Conservation (phyloP, 2,113 vertebrate genomes). For the Notothenia rossii region DNA sequence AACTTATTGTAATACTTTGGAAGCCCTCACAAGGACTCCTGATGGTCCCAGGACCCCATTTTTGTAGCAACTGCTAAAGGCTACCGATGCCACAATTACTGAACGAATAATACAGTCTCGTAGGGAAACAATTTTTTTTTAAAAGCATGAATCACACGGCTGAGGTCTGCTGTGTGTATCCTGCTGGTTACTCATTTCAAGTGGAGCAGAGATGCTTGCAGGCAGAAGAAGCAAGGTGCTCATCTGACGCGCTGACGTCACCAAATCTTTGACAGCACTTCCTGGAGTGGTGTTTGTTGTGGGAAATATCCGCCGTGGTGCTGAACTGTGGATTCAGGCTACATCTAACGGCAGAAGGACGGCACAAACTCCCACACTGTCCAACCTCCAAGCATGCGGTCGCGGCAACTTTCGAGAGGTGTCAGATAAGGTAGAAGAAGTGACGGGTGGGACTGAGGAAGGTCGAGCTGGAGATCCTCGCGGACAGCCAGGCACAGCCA, state of each 20-base stretch:
- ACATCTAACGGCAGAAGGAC: conserved; percentile 28
- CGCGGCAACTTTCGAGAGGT: conserved; percentile 35
- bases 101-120: conserved; percentile 17
- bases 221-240: conserved; percentile 49
- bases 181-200: conserved; percentile 19
- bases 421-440: conserved; percentile 48
- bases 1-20: neutral
- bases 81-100: neutral
- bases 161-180: conserved; percentile 11
- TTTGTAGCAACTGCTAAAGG: conserved; percentile 18
- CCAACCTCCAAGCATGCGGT: conserved; percentile 52
- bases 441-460: conserved; percentile 28
- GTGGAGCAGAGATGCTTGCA: conserved; percentile 12
- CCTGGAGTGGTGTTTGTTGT: conserved; percentile 83
- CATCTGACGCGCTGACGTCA: conserved; percentile 81
- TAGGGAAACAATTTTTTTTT: neutral
- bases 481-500: conserved; percentile 53
- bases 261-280: conserved; percentile 80
- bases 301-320: conserved; percentile 74
- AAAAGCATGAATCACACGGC: conserved; percentile 29
- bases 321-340: conserved; percentile 37
- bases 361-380: neutral
- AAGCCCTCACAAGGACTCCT: conserved; percentile 5
- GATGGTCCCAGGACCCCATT: neutral
- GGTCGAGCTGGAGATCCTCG: conserved; percentile 40